phyloP scores from a whole-genome alignment of 2,888 invertebrate species.

The Baronia brevicornis region DNA sequence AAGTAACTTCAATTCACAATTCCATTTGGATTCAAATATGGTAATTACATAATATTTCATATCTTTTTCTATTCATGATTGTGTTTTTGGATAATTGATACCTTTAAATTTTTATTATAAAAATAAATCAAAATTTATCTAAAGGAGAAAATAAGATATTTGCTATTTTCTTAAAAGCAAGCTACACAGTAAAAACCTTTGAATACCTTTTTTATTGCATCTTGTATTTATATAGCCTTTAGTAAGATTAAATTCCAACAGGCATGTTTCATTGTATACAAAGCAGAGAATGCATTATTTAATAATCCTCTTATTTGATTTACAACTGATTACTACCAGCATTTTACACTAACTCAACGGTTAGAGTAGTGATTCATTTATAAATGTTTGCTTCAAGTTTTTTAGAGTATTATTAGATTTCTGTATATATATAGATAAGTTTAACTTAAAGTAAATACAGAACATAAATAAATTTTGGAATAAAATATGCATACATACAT shows the following conservation, averaged over 20 bases:
- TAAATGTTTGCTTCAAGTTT: not conserved
- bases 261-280: not conserved
- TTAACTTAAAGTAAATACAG: no score
- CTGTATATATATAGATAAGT: no score
- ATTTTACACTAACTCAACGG: no score
- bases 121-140: no score
- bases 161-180: no score
- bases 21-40: conserved; percentile 57
- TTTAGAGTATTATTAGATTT: not conserved
- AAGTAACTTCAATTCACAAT: conserved; percentile 61
- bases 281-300: not conserved
- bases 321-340: no score
- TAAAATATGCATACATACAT: no score
- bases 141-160: no score
- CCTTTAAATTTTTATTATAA: no score
- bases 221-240: not conserved
- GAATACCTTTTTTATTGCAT: not conserved
- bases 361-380: not conserved
- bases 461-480: no score
- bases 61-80: not conserved
- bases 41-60: conserved; percentile 30
- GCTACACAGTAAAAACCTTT: conserved; percentile 4
- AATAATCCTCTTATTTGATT: no score
- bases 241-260: conserved; percentile 1
- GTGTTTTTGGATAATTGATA: not conserved